phyloP scores from a whole-genome alignment of 2,113 vertebrate genomes.

The Myotis lucifugus region DNA sequence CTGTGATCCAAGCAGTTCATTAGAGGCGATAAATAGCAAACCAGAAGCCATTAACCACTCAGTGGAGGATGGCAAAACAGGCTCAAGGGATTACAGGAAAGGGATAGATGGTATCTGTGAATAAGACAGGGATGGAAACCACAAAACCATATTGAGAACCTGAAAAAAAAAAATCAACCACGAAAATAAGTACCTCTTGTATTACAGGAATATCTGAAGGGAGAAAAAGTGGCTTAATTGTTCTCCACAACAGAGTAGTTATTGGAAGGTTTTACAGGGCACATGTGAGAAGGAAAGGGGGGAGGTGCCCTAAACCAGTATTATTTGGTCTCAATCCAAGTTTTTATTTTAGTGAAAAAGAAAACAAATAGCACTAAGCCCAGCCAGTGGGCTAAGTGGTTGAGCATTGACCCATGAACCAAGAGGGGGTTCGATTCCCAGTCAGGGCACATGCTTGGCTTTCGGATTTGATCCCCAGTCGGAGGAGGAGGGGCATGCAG shows the following conservation, averaged over 20 bases:
- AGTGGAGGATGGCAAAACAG: constrained; percentile 31
- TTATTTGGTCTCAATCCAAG: neutral
- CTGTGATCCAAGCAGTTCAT: constrained; percentile 58
- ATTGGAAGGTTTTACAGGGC: neutral
- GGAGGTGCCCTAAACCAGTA: neutral
- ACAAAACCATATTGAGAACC: neutral
- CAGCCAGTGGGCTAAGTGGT: too few relatives aligned
- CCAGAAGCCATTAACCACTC: constrained; percentile 52
- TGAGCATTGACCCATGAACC: too few relatives aligned
- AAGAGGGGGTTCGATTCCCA: too few relatives aligned
- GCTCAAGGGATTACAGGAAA: constrained; percentile 50
- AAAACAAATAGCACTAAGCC: neutral
- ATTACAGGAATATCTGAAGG: neutral
- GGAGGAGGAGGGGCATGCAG: too few relatives aligned
- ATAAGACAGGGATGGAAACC: constrained; percentile 39
- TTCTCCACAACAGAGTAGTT: neutral
- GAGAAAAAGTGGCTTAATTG: neutral
- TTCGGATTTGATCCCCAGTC: too few relatives aligned
- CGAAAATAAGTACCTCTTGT: neutral
- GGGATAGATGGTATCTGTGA: neutral
- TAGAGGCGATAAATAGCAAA: constrained; percentile 74
- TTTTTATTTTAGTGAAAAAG: neutral
- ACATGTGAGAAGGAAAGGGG: neutral
- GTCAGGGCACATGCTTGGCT: too few relatives aligned
- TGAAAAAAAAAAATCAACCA: neutral